Conservation (phyloP, 2,888 invertebrate genomes). For the Dynastes grantii region DNA sequence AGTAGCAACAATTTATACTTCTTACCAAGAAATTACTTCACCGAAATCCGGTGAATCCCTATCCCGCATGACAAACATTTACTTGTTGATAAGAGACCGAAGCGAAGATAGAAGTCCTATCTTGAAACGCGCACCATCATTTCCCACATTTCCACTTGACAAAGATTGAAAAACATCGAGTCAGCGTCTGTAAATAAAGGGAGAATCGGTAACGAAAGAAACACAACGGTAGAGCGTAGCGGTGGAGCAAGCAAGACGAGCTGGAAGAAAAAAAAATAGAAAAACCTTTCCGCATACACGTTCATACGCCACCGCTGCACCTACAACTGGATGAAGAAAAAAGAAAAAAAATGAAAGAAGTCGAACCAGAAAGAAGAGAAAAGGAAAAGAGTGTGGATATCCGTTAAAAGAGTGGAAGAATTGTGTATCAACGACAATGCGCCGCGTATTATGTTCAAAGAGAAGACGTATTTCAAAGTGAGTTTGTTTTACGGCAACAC, state of each 20-base stretch:
- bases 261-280: neutral
- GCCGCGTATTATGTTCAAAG: slow-evolving; percentile 13
- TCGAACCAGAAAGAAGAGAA: neutral
- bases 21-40: too few species aligned
- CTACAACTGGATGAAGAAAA: slow-evolving; percentile 15
- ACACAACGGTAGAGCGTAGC: neutral
- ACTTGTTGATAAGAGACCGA: slow-evolving; percentile 35
- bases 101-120: neutral
- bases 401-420: slow-evolving; percentile 15
- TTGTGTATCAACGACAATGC: slow-evolving; percentile 16
- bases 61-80: slow-evolving; percentile 17
- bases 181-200: slow-evolving; percentile 35
- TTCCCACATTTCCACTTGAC: slow-evolving; percentile 33
- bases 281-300: neutral
- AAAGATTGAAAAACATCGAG: slow-evolving; percentile 25
- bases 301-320: neutral
- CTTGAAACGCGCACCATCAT: neutral
- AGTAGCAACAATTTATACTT: too few species aligned
- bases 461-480: slow-evolving; percentile 35
- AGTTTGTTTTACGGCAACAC: slow-evolving; percentile 31
- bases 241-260: neutral
- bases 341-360: neutral
- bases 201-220: slow-evolving; percentile 29
- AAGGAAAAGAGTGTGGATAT: slow-evolving; percentile 23
- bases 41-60: too few species aligned